These are phyloP conservation scores for Hippocampus barbouri DNA, from an alignment of 2,113 vertebrate genomes.

Conservation along the genomic window DNA sequence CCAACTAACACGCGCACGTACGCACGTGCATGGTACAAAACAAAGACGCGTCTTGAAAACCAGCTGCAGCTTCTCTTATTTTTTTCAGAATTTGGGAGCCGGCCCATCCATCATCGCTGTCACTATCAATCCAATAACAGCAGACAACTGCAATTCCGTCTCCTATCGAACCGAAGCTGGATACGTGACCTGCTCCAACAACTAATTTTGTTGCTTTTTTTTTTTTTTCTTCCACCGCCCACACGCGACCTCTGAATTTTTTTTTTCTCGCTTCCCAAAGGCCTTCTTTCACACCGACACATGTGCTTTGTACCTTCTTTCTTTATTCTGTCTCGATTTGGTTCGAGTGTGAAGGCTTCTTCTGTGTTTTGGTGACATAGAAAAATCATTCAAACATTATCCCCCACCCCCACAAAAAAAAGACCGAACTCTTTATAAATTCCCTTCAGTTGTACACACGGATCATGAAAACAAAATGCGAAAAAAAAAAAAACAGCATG, in stretches of 20 bases:
- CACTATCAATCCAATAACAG: conserved; percentile 41
- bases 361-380: conserved; percentile 32
- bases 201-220: conserved; percentile 6
- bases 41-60: not conserved
- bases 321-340: conserved; percentile 8
- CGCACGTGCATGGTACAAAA: not conserved
- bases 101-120: conserved; percentile 52
- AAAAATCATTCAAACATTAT: conserved; percentile 32
- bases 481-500: not conserved
- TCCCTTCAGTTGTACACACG: not conserved
- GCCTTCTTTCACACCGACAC: not conserved
- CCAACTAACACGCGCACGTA: not conserved
- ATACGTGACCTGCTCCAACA: conserved; percentile 36
- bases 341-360: conserved; percentile 38
- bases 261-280: not conserved
- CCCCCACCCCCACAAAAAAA: not conserved
- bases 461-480: conserved; percentile 10
- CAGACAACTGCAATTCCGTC: conserved; percentile 37
- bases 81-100: conserved; percentile 11
- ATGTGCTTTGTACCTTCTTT: not conserved
- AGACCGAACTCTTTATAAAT: conserved; percentile 4
- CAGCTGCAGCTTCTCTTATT: not conserved
- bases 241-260: not conserved
- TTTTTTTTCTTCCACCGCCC: not conserved
- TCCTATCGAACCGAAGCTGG: conserved; percentile 33